Evolutionary conservation across 2,888 invertebrate species (phyloP), one percentile per base, ranked within the genome.

Genomic region (Mythimna ferrago): DNA sequence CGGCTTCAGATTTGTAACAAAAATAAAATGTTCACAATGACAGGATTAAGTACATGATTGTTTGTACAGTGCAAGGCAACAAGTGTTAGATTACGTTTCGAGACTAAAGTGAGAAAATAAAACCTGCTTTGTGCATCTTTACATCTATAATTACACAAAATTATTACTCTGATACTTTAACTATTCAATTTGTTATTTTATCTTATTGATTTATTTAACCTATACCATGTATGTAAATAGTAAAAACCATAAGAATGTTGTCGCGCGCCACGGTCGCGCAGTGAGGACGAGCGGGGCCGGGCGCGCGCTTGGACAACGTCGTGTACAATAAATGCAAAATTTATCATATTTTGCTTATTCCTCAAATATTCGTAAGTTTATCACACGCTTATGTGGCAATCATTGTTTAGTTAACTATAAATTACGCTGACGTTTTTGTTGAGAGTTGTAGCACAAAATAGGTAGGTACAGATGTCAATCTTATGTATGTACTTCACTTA

Each of bases 101-200:
- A 79, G 73, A 71, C 66, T 66, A 69, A 68, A 35, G 67, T 66
- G 68, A 64, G 71, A 76, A 85, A 65, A 76, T 73, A 76, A 85
- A 73, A 75, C 71, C 68, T 71, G 83, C 81, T 82, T 84, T 85
- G 84, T 84, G 85, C 84, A 81, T 66, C 21, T 74, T 76, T 68
- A 71, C 41, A 73, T 67, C 76, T 83, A 83, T 71, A 71, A 81
- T 79, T 82, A 82, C 79, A 82, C 71, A 73, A 73, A 62, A 70
- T 78, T 70, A 84, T 83, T 84, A 85, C 74, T 81, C 69, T 64
- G 73, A 64, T 82, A 78, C 58, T 48, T 82, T 64, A 65, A 81
- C 79, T 81, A 83, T 71, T 83, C 54, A 73, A 81, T 84, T 85
- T 85, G 79, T 83, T 84, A 85, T 78, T 63, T 71, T 81, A 83